Evolutionary conservation across 1,140 invertebrate genomes (phyloP), one percentile per base, ranked within the genome.

Genomic region (Helicoverpa zea): DNA sequence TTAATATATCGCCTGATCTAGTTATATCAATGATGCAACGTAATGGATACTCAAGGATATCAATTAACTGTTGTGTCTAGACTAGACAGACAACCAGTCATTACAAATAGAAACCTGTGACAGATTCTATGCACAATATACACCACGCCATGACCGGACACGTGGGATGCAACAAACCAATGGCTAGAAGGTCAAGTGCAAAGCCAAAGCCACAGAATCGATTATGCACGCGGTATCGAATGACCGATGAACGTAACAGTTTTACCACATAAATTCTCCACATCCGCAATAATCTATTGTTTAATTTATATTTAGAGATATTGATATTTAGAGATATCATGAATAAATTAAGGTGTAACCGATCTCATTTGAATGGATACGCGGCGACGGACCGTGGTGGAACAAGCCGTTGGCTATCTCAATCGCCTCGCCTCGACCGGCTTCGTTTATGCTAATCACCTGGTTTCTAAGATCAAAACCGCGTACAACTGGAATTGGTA

Each of bases 131-230:
- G 43, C 54, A 51, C 64, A 61, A 49, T 30, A 51, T 35, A 51
- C 47, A 63, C 14, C 9, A 43, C n/a, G 51, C 12, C 43, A 63
- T 47, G 49, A 70, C 49, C 68, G 23, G 13, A 30, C 12, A 61
- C 43, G 56, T 79, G 70, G 85, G 84, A 88, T 84, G 86, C 89
- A 89, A 88, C 80, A 58, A 75, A n/a, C 63, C 76, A 64, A 74
- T 64, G 23, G 51, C 77, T 68, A 72, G 84, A 89, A 91, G 90
- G 88, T 89, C 90, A 91, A 90, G 88, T 86, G 84, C 83, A 85
- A 80, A 83, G 64, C 82, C 83, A 85, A 79, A 84, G 70, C 82
- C 76, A 76, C 80, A 56, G 86, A 88, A 89, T 86, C 83, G 88
- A 88, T 89, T 88, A 83, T 79, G 59, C 56, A 77, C 81, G 81